These are phyloP conservation scores for Phrynocephalus vlangalii DNA, from an alignment of 2,797 vertebrate genomes.

Conservation along the genomic window DNA sequence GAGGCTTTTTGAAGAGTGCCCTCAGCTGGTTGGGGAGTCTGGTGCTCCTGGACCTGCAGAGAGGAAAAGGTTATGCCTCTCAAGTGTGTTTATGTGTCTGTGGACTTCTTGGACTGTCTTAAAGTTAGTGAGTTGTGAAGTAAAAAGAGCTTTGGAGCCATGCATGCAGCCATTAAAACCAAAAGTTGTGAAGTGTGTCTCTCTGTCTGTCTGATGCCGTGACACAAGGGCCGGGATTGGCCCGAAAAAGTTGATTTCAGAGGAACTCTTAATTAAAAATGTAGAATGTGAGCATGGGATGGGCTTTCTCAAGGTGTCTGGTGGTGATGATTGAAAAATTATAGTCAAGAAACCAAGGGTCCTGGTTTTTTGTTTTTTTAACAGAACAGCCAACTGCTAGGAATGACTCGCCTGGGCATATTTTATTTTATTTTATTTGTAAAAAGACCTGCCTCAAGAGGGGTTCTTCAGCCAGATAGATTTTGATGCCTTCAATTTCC, in stretches of 20 bases:
- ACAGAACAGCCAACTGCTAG: background rate
- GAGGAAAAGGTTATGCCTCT: background rate
- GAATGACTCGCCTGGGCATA: too few relatives aligned
- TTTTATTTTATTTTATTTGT: background rate
- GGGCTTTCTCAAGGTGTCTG: background rate
- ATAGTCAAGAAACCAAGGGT: background rate
- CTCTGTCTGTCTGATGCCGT: background rate
- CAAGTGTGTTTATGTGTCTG: background rate
- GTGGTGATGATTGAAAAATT: background rate
- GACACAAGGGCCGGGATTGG: background rate
- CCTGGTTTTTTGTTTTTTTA: too few relatives aligned
- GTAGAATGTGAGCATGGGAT: background rate
- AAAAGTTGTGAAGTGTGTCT: background rate
- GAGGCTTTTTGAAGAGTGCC: background rate
- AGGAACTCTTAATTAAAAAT: background rate
- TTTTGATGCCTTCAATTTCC: too few relatives aligned
- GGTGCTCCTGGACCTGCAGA: background rate
- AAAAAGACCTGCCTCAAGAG: background rate
- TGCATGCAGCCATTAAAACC: too few relatives aligned
- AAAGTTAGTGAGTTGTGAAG: slow-evolving; percentile 1
- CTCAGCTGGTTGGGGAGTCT: too few relatives aligned
- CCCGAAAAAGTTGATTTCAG: background rate
- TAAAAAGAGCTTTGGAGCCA: too few relatives aligned
- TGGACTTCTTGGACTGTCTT: too few relatives aligned
- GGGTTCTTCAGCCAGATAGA: too few relatives aligned